Percentiles rank a stretch among this genome's conserved stretches.
phyloP scores from a whole-genome alignment of 2,888 invertebrate genomes.

The Scaptomyza polygonia region DNA sequence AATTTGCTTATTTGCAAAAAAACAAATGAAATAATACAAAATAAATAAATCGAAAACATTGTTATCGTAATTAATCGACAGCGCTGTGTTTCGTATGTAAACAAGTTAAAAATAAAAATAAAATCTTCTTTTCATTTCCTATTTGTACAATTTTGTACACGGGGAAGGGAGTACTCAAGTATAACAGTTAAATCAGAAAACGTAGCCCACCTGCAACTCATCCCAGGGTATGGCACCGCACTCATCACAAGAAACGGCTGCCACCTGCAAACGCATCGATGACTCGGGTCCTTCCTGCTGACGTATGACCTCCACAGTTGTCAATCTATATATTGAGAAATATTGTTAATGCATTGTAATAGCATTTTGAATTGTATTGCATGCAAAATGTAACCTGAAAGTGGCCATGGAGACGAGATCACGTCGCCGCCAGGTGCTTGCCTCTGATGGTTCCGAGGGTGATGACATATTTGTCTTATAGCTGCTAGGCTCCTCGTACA shows the following conservation, averaged over 20 bases:
- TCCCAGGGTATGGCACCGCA: slow-evolving; percentile 96
- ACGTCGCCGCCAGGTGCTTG: slow-evolving; percentile 91
- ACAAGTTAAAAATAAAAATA: too few relatives aligned
- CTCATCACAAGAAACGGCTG: slow-evolving; percentile 91
- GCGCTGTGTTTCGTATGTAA: neutral
- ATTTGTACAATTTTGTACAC: too few relatives aligned
- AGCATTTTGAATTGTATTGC: slow-evolving; percentile 20
- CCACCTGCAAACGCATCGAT: slow-evolving; percentile 88
- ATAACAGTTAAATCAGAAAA: neutral
- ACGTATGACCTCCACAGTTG: slow-evolving; percentile 89
- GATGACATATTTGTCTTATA: slow-evolving; percentile 88
- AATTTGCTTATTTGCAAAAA: slow-evolving; percentile 58
- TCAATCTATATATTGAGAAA: slow-evolving; percentile 88
- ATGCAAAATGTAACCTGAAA: slow-evolving; percentile 77
- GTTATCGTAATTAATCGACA: neutral
- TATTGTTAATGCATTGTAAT: neutral
- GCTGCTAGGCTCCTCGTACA: slow-evolving; percentile 88
- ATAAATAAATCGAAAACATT: slow-evolving; percentile 2
- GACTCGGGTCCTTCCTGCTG: slow-evolving; percentile 89
- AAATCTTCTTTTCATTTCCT: too few relatives aligned
- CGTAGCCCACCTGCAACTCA: slow-evolving; percentile 92
- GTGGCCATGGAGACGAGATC: slow-evolving; percentile 88
- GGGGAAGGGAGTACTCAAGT: neutral
- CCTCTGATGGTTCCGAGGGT: slow-evolving; percentile 92
- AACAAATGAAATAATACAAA: slow-evolving; percentile 27